These are phyloP conservation scores for Baronia brevicornis DNA, from an alignment of 2,888 invertebrate genomes.

Conservation along the genomic window DNA sequence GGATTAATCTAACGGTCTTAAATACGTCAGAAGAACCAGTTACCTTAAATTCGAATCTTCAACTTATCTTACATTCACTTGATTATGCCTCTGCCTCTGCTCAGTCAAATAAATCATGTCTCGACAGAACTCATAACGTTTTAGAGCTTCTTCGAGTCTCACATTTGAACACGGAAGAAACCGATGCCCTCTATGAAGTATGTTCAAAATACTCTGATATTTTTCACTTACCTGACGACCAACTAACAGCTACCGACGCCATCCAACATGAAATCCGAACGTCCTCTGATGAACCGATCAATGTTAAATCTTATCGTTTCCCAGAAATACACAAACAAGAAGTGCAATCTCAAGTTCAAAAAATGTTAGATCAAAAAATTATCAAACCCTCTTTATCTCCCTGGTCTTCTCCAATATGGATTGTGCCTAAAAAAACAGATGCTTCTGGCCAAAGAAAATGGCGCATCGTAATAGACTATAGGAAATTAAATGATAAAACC, in stretches of 20 bases:
- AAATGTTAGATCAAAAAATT: too few species aligned
- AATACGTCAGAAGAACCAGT: slow-evolving; percentile 14
- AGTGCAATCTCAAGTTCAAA: too few species aligned
- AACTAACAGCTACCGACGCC: slow-evolving; percentile 11
- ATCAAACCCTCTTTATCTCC: too few species aligned
- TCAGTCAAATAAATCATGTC: not conserved
- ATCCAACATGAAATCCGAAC: slow-evolving; percentile 14
- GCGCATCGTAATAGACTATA: too few species aligned
- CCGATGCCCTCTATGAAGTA: slow-evolving; percentile 10
- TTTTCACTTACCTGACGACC: slow-evolving; percentile 20
- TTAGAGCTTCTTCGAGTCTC: slow-evolving; percentile 14
- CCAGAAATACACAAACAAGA: too few species aligned
- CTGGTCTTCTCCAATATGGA: too few species aligned
- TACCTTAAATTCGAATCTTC: slow-evolving; percentile 4
- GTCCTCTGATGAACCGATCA: too few species aligned
- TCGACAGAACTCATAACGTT: slow-evolving; percentile 12
- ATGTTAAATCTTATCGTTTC: too few species aligned
- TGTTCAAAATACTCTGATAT: slow-evolving; percentile 20
- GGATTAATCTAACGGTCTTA: slow-evolving; percentile 10
- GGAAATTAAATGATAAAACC: too few species aligned
- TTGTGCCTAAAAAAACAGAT: too few species aligned
- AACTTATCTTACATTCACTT: not conserved
- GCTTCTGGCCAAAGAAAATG: too few species aligned
- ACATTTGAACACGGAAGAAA: slow-evolving; percentile 21
- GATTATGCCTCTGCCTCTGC: not conserved